These are phyloP conservation scores for Idaea biselata DNA, from an alignment of 2,888 invertebrate genomes.

Conservation along the genomic window DNA sequence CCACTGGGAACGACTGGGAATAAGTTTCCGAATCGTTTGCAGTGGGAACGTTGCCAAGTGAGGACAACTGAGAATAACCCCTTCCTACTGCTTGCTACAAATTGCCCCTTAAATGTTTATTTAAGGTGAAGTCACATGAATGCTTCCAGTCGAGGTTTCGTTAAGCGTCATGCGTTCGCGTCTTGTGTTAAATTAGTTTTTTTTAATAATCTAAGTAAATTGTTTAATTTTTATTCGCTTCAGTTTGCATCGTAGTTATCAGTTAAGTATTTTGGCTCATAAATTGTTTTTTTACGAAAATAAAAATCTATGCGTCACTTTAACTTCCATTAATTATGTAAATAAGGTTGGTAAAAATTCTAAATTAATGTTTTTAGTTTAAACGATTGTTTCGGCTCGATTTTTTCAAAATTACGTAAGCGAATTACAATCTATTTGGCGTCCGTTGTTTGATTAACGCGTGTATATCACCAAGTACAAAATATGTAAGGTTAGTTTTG, in stretches of 20 bases:
- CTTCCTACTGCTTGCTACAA: neutral
- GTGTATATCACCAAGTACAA: conserved; percentile 70
- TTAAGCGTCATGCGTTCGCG: conserved; percentile 62
- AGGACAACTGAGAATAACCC: too few relatives aligned
- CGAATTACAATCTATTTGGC: conserved; percentile 60
- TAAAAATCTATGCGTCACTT: conserved; percentile 38
- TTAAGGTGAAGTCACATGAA: conserved; percentile 64
- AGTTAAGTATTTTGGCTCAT: conserved; percentile 57
- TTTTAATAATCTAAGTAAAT: conserved; percentile 40
- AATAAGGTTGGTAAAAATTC: conserved; percentile 52
- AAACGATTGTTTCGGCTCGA: conserved; percentile 25
- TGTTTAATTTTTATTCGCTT: conserved; percentile 62
- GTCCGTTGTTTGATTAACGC: conserved; percentile 60
- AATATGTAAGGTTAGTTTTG: conserved; percentile 58
- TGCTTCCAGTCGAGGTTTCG: conserved; percentile 65
- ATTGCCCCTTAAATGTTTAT: conserved; percentile 32
- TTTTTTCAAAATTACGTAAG: conserved; percentile 41
- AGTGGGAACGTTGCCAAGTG: too few relatives aligned
- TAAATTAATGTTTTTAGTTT: conserved; percentile 37
- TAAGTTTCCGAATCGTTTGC: too few relatives aligned
- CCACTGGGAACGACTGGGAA: too few relatives aligned
- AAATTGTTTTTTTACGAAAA: conserved; percentile 38
- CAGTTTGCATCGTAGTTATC: conserved; percentile 49
- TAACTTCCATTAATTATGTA: conserved; percentile 50
- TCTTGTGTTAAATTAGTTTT: conserved; percentile 39